These are phyloP conservation scores for Adela reaumurella DNA, from an alignment of 2,888 invertebrate species.

Conservation along the genomic window DNA sequence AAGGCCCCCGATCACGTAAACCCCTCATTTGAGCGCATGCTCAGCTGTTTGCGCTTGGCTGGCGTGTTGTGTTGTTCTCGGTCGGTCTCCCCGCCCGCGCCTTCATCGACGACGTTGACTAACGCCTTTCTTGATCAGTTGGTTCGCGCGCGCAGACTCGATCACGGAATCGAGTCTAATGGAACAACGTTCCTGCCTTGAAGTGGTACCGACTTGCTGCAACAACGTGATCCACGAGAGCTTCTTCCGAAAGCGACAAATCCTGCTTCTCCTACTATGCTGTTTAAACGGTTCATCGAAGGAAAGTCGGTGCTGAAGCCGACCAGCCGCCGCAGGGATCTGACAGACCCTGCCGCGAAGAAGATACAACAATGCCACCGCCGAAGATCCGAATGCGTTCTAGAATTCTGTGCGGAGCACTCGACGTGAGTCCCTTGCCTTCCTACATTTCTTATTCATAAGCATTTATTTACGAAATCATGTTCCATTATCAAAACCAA, in stretches of 20 bases:
- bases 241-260: conserved; percentile 48
- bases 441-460: too few species aligned
- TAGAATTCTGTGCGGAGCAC: conserved; percentile 34
- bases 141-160: not conserved
- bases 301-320: conserved; percentile 51
- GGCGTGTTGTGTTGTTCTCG: too few species aligned
- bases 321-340: conserved; percentile 23
- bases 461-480: too few species aligned
- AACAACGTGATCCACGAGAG: conserved; percentile 26
- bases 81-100: not conserved
- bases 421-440: conserved; percentile 35
- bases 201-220: conserved; percentile 44
- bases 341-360: conserved; percentile 13
- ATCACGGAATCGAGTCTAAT: too few species aligned
- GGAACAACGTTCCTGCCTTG: conserved; percentile 45
- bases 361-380: conserved; percentile 41
- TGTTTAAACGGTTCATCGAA: conserved; percentile 57
- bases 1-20: not conserved
- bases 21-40: not conserved
- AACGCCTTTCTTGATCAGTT: not conserved
- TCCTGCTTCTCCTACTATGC: conserved; percentile 49
- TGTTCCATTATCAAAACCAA: too few species aligned
- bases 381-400: conserved; percentile 46
- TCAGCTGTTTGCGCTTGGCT: not conserved
- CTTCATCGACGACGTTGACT: not conserved